A percentile compares a stretch with the other conserved stretches of the same genome.
phyloP scores from a whole-genome alignment of 2,797 vertebrate species.

The Sus cebifrons region DNA sequence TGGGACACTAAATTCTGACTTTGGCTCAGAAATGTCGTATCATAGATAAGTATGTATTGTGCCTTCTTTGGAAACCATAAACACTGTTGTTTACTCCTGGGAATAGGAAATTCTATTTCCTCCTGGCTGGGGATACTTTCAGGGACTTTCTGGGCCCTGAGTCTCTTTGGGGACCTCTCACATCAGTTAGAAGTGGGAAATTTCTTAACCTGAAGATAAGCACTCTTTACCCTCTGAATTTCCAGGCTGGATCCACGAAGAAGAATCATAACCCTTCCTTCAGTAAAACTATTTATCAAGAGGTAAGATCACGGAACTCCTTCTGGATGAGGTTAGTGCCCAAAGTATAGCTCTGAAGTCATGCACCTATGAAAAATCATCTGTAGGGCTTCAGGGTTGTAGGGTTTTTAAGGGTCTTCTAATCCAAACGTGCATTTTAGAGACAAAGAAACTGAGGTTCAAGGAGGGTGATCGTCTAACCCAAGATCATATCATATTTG shows the following conservation, averaged over 20 bases:
- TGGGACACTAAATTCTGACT: not conserved
- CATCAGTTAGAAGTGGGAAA: not conserved
- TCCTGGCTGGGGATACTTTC: not conserved
- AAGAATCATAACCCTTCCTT: not conserved
- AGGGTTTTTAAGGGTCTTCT: not conserved
- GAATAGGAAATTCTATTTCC: not conserved
- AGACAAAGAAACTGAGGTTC: not conserved
- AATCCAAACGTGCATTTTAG: not conserved
- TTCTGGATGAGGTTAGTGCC: not conserved
- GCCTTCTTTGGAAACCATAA: slow-evolving; percentile 14
- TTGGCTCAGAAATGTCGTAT: not conserved
- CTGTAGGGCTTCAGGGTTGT: not conserved
- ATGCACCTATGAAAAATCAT: not conserved
- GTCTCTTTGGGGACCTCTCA: not conserved
- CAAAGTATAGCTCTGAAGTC: not conserved
- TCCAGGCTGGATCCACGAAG: slow-evolving; percentile 71
- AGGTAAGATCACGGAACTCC: slow-evolving; percentile 69
- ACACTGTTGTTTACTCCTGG: not conserved
- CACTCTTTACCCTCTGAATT: slow-evolving; percentile 47
- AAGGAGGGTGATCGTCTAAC: not conserved
- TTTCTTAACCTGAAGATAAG: not conserved
- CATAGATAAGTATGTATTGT: not conserved
- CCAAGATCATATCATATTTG: not conserved
- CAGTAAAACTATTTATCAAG: slow-evolving; percentile 49
- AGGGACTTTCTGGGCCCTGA: not conserved